phyloP scores from a whole-genome alignment of 2,113 vertebrate species.

The Paratilapia polleni region DNA sequence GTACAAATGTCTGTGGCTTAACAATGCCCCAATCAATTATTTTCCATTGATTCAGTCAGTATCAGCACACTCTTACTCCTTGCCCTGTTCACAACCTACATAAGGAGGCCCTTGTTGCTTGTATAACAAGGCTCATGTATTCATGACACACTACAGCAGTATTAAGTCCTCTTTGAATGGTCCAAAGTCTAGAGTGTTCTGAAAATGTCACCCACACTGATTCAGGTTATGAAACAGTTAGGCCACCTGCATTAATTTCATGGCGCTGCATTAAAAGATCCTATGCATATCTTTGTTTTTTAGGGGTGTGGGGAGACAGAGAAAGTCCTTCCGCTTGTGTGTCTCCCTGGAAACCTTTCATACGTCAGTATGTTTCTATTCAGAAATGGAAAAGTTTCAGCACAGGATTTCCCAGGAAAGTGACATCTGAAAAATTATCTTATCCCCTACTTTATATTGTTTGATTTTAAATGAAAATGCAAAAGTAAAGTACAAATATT shows the following conservation, averaged over 20 bases:
- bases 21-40: neutral
- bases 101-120: conserved; percentile 36
- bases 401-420: neutral
- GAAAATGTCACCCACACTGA: conserved; percentile 66
- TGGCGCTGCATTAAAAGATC: neutral
- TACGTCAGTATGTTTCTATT: neutral
- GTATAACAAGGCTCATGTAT: conserved; percentile 57
- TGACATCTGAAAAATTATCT: neutral
- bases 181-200: conserved; percentile 66
- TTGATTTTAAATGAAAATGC: neutral
- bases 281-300: neutral
- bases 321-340: neutral
- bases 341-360: neutral
- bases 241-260: neutral
- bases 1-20: neutral
- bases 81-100: neutral
- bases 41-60: conserved; percentile 30
- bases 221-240: conserved; percentile 36
- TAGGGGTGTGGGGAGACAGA: neutral
- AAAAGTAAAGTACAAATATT: neutral
- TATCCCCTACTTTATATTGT: neutral
- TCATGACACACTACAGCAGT: conserved; percentile 53
- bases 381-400: neutral
- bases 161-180: conserved; percentile 57
- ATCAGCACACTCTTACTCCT: neutral